A percentile compares a stretch with the other conserved stretches of the same genome.
These are phyloP conservation scores for Nautilus pompilius DNA, from an alignment of 1,140 invertebrate genomes.

Conservation along the genomic window DNA sequence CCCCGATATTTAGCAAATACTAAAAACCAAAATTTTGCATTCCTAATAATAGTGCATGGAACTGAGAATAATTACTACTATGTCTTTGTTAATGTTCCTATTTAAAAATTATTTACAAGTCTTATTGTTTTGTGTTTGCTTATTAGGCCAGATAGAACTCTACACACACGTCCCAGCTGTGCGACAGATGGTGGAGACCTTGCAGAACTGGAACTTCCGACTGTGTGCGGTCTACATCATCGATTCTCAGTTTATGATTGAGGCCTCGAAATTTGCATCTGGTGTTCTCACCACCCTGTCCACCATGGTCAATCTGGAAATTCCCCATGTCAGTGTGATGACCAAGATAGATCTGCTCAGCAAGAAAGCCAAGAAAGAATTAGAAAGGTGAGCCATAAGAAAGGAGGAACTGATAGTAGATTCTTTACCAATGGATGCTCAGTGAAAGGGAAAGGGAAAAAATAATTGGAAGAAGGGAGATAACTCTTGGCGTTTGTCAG, in stretches of 20 bases:
- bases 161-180: constrained; percentile 95
- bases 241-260: constrained; percentile 96
- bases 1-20: too few species aligned
- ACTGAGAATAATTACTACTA: too few species aligned
- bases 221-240: constrained; percentile 90
- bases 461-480: too few species aligned
- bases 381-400: constrained; percentile 64
- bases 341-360: constrained; percentile 94
- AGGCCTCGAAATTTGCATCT: constrained; percentile 92
- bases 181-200: constrained; percentile 72
- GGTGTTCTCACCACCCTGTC: constrained; percentile 90
- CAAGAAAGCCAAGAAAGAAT: constrained; percentile 72
- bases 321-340: constrained; percentile 90
- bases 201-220: constrained; percentile 83
- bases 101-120: too few species aligned
- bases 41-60: too few species aligned
- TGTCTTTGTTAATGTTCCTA: too few species aligned
- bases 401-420: too few species aligned
- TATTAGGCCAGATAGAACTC: constrained; percentile 87
- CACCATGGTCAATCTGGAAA: constrained; percentile 93
- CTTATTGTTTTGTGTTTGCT: too few species aligned
- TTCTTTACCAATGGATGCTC: too few species aligned
- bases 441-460: too few species aligned
- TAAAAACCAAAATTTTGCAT: too few species aligned
- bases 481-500: too few species aligned